Base-by-base conservation (phyloP, 2,888 invertebrate species). In the Galerucella nymphaeae region DNA sequence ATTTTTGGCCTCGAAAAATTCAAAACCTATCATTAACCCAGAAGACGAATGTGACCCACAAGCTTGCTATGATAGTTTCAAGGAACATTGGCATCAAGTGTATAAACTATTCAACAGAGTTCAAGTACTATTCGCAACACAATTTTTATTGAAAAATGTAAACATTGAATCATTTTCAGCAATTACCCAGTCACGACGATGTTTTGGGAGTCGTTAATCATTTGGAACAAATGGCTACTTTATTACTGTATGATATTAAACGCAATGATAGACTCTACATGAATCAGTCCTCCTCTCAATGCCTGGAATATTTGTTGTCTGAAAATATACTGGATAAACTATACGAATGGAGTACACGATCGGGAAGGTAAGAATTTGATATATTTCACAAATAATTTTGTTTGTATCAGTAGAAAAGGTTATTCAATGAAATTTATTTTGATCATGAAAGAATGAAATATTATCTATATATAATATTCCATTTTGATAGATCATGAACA, bases 61-160 rank as follows among this genome's bases (percentile, higher is more conserved):
- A 68, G 97, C 97, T 9, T 96, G 96, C 86, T 95, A 94, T 84
- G 96, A 94, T 86, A 96, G 96, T 82, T 97, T 97, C 87, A 93
- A 94, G 85, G 95, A 95, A 85, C 97, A 97, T 85, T 97, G 97
- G 96, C 94, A 96, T 83, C 97, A 97, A 85, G 95, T 94, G 2
- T 88, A 91, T 82, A 95, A 95, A 78, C 95, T 97, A 73, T 95
- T 97, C 80, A 88, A 90, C 77, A 90, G 92, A 79, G 92, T 92
- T 57, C 90, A 93, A 88, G 93, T 92, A 83, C 20, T 67, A n/a
- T 14, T 82, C 77, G 57, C 74, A 70, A 11, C 18, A 18, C 69
- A 55, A 66, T 64, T 23, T 62, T 30, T 11, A 41, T 38, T 65
- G 41, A 59, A 50, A 53, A 66, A 53, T 50, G 38, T 14, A n/a